Conservation (phyloP, 2,888 invertebrate genomes). For the Campoletis raptor region DNA sequence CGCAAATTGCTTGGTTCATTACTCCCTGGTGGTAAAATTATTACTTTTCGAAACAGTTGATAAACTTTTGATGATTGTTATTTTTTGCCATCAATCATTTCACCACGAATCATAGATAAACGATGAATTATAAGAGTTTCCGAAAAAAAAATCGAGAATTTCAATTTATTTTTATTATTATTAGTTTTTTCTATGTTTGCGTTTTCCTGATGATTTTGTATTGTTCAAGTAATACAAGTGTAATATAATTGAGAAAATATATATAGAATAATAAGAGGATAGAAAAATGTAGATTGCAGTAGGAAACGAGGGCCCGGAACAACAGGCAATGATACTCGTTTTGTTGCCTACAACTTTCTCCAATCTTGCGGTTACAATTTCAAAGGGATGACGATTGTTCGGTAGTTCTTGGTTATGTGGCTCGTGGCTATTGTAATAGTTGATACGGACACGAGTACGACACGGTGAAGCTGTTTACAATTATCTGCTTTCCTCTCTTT, state of each 20-base stretch:
- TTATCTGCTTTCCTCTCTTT: slow-evolving; percentile 25
- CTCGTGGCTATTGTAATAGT: slow-evolving; percentile 30
- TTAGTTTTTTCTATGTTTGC: background rate
- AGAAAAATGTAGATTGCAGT: background rate
- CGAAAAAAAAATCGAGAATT: background rate
- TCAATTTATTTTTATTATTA: background rate
- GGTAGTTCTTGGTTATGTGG: background rate
- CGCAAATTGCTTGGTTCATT: background rate
- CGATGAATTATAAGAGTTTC: background rate
- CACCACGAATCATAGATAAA: background rate
- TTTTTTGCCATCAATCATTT: background rate
- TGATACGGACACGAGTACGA: slow-evolving; percentile 36
- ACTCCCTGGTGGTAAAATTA: background rate
- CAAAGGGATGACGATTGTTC: slow-evolving; percentile 60
- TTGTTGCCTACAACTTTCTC: slow-evolving; percentile 60
- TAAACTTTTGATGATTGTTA: background rate
- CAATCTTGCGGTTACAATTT: slow-evolving; percentile 65
- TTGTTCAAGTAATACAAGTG: background rate
- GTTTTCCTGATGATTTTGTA: background rate
- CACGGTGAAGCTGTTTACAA: slow-evolving; percentile 11
- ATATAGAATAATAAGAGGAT: background rate
- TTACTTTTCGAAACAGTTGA: background rate
- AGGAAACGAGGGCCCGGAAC: slow-evolving; percentile 17
- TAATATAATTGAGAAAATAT: background rate
- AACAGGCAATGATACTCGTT: slow-evolving; percentile 40